Evolutionary conservation across 35 echinoderm and acorn worm genomes (phyloP).

Genomic region (Nesometra sesokonis): DNA sequence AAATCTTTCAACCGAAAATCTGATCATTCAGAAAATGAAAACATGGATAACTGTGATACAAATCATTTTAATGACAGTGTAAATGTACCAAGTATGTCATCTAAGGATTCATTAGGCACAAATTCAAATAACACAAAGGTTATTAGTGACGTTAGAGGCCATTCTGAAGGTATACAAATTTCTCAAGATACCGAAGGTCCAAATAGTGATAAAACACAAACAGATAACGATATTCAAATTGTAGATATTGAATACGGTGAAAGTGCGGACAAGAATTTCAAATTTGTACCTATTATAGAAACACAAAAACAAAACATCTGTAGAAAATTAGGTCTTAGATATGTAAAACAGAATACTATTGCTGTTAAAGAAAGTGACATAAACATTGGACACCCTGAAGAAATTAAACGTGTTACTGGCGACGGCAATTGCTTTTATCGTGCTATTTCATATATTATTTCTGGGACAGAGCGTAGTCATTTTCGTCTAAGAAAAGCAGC

Average conservation of each 20-base stretch:
- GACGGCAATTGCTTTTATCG: slow-evolving; percentile 39
- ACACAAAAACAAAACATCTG: not conserved
- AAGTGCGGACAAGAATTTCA: slow-evolving; percentile 22
- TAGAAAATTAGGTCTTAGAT: not conserved
- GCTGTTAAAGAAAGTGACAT: not conserved
- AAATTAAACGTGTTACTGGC: not conserved
- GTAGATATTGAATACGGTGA: slow-evolving; percentile 8
- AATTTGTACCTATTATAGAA: slow-evolving; percentile 11
- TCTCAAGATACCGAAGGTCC: too few relatives aligned
- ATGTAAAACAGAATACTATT: not conserved
- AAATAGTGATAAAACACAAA: not conserved
- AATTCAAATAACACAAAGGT: too few relatives aligned
- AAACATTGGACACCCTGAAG: not conserved
- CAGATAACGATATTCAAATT: not conserved
- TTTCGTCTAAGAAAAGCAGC: slow-evolving; percentile 2
- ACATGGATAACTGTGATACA: too few relatives aligned
- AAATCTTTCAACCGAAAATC: too few relatives aligned
- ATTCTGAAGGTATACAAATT: too few relatives aligned
- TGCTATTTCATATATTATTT: slow-evolving; percentile 26
- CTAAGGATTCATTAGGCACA: too few relatives aligned
- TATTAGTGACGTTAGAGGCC: too few relatives aligned
- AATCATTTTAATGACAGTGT: too few relatives aligned
- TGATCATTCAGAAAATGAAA: too few relatives aligned
- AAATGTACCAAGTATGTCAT: too few relatives aligned
- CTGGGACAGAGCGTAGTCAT: slow-evolving; percentile 27